Percentiles rank a stretch among this genome's conserved stretches.
phyloP scores from a whole-genome alignment of 1,140 invertebrate species.

The Papilio glaucus region DNA sequence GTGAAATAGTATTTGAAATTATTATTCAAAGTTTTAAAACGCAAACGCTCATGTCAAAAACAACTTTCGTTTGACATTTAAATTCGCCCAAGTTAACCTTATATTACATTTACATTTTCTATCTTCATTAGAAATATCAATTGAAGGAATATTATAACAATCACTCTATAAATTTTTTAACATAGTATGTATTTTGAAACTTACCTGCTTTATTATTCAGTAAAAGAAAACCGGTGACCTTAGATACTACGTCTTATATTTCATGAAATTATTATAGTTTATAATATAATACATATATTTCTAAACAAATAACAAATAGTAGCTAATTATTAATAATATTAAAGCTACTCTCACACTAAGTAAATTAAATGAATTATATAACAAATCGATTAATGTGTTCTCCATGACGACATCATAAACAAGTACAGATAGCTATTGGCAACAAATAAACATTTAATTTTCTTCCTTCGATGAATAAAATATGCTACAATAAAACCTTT shows the following conservation, averaged over 20 bases:
- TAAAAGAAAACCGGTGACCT: constrained; percentile 21
- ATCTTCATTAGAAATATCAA: not conserved
- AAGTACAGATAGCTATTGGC: constrained; percentile 27
- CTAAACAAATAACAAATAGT: constrained; percentile 2
- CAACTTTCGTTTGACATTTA: not conserved
- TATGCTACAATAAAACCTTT: not conserved
- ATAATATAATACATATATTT: constrained; percentile 10
- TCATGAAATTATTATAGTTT: constrained; percentile 3
- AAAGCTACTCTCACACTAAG: constrained; percentile 21
- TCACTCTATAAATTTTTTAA: not conserved
- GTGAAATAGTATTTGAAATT: too few species aligned
- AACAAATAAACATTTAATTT: constrained; percentile 42
- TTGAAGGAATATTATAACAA: not conserved
- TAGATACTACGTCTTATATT: not conserved
- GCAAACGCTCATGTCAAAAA: not conserved
- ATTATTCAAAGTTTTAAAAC: not conserved
- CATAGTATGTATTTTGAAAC: constrained; percentile 12
- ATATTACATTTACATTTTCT: not conserved
- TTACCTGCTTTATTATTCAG: constrained; percentile 15
- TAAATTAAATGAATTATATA: constrained; percentile 25
- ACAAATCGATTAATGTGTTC: constrained; percentile 53
- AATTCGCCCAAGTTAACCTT: not conserved
- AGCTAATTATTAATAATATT: constrained; percentile 10
- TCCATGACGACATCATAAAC: constrained; percentile 56
- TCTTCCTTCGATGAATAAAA: constrained; percentile 28